Conservation (phyloP, 2,797 vertebrate species). For the Aselliscus stoliczkanus region DNA sequence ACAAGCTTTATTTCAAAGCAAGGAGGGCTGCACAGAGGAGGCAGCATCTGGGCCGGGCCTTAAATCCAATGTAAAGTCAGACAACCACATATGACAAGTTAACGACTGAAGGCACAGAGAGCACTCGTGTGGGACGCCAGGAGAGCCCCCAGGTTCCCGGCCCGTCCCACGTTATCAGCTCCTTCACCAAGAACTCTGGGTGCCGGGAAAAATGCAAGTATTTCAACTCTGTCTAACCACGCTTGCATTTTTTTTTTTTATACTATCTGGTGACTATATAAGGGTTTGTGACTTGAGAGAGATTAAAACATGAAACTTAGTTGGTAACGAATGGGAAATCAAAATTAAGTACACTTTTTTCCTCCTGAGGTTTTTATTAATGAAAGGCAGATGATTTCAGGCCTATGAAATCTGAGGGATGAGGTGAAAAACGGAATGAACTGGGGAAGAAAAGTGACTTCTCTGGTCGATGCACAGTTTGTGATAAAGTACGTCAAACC, state of each 20-base stretch:
- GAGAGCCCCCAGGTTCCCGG: background rate
- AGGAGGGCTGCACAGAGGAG: background rate
- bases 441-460: background rate
- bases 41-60: background rate
- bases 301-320: background rate
- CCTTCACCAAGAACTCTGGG: background rate
- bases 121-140: background rate
- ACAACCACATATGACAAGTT: background rate
- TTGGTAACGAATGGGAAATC: background rate
- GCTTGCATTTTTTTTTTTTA: background rate
- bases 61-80: background rate
- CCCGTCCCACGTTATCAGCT: background rate
- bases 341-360: background rate
- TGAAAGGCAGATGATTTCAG: background rate
- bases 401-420: background rate
- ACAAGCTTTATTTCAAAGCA: background rate
- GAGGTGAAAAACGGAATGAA: background rate
- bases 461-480: background rate
- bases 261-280: background rate
- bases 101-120: background rate
- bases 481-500: background rate
- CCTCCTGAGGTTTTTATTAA: background rate
- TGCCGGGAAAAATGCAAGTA: background rate
- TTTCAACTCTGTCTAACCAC: background rate
- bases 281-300: background rate